Conservation (phyloP, 2,113 vertebrate species). For the Atrichornis clamosus region DNA sequence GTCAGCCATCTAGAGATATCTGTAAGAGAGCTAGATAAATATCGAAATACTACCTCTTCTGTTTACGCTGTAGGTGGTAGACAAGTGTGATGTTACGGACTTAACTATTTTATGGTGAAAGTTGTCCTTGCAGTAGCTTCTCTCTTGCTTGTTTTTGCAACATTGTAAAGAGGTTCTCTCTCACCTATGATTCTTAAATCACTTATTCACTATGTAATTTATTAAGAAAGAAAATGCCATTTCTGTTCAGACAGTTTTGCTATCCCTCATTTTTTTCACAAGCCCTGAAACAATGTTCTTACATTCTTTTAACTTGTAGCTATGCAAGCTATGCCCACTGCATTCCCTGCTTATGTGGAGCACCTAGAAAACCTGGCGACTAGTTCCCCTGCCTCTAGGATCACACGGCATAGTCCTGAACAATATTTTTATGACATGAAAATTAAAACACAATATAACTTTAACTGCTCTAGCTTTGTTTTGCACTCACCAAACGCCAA, state of each 20-base stretch:
- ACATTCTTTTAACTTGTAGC: not conserved
- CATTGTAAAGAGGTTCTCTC: not conserved
- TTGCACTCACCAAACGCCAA: not conserved
- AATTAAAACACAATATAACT: not conserved
- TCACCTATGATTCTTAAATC: not conserved
- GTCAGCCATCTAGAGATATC: not conserved
- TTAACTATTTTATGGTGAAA: not conserved
- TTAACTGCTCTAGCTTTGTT: not conserved
- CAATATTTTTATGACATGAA: not conserved
- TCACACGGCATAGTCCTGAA: not conserved
- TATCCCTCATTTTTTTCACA: not conserved
- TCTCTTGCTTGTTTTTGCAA: not conserved
- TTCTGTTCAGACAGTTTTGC: not conserved
- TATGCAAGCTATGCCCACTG: not conserved
- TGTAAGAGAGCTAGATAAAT: not conserved
- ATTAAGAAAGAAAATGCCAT: not conserved
- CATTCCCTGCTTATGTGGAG: not conserved
- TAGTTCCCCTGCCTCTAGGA: not conserved
- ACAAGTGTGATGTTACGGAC: not conserved
- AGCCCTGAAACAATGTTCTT: not conserved
- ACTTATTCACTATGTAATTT: not conserved
- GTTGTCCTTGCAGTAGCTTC: not conserved
- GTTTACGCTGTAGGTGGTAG: not conserved
- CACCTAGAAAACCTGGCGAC: not conserved
- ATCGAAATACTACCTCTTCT: not conserved